These are phyloP conservation scores for Drosophila nannoptera DNA, from an alignment of 1,140 invertebrate species.

Conservation along the genomic window DNA sequence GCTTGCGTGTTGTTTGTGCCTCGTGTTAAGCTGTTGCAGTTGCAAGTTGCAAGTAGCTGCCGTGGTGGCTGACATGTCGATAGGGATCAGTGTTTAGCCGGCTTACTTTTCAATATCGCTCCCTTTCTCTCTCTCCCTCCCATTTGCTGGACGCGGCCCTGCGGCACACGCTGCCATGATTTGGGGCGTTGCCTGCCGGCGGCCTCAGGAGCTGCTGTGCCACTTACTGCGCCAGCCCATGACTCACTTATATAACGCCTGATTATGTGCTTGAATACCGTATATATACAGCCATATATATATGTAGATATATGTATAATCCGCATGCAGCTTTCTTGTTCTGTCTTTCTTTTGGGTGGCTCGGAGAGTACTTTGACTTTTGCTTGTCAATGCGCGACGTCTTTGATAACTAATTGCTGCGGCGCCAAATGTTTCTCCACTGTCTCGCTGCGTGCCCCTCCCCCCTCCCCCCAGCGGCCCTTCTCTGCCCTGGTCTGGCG, in stretches of 20 bases:
- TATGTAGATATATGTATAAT: conserved; percentile 26
- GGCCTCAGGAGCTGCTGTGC: conserved; percentile 4
- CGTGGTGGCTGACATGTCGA: conserved; percentile 54
- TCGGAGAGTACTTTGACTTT: conserved; percentile 72
- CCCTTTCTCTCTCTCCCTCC: conserved; percentile 12
- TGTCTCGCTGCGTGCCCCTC: conserved; percentile 7
- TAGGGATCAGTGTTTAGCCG: conserved; percentile 74
- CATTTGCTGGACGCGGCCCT: neutral
- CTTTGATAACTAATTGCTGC: conserved; percentile 76
- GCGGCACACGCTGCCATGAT: conserved; percentile 60
- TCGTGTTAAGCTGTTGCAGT: conserved; percentile 71
- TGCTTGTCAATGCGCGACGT: conserved; percentile 74
- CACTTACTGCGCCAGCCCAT: conserved; percentile 6
- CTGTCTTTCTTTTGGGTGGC: conserved; percentile 57
- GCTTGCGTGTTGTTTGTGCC: conserved; percentile 40
- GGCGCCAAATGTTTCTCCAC: conserved; percentile 70
- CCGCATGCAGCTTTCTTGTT: conserved; percentile 28
- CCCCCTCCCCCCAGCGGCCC: neutral
- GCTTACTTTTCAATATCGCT: conserved; percentile 66
- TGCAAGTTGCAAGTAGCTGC: conserved; percentile 37
- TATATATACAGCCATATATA: conserved; percentile 1
- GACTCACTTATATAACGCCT: conserved; percentile 37
- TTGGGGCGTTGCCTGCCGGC: conserved; percentile 57
- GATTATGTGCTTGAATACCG: conserved; percentile 22
- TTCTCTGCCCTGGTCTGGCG: neutral